Evolutionary conservation across 30 jellyfish, hydroid and myxozoan species (phyloP).

Genomic region (Pelagia noctiluca): DNA sequence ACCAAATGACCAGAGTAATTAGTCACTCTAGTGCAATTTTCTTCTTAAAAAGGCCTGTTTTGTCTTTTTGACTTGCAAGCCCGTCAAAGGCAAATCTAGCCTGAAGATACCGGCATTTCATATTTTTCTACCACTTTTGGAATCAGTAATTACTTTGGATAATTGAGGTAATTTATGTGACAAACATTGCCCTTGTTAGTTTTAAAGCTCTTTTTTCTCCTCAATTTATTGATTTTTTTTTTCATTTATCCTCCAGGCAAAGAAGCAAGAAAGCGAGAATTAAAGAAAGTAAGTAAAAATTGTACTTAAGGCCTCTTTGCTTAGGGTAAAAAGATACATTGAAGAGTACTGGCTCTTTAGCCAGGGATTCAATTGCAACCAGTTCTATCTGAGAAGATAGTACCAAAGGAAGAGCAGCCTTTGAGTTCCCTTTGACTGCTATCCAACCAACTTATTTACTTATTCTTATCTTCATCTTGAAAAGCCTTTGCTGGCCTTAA

Average conservation of each 20-base stretch:
- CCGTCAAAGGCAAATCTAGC: background rate
- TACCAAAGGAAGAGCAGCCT: background rate
- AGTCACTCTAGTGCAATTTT: too few relatives aligned
- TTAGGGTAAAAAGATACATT: background rate
- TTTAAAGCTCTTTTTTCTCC: background rate
- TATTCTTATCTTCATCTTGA: background rate
- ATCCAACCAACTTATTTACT: background rate
- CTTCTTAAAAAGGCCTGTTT: too few relatives aligned
- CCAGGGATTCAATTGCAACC: background rate
- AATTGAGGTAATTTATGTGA: background rate
- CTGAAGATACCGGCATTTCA: too few relatives aligned
- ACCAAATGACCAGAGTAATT: too few relatives aligned
- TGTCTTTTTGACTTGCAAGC: background rate
- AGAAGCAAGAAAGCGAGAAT: constrained; percentile 82
- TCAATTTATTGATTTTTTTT: background rate
- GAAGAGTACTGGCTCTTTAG: background rate
- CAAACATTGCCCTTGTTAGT: too few relatives aligned
- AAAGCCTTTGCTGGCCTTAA: too few relatives aligned
- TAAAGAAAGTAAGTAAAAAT: constrained; percentile 51
- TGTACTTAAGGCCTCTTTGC: background rate
- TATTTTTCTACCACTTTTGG: too few relatives aligned
- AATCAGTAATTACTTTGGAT: background rate
- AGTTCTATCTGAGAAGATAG: background rate
- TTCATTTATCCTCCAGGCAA: constrained; percentile 51
- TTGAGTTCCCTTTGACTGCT: background rate